These are phyloP conservation scores for Rachycentron canadum DNA, from an alignment of 2,797 vertebrate species.

Conservation along the genomic window DNA sequence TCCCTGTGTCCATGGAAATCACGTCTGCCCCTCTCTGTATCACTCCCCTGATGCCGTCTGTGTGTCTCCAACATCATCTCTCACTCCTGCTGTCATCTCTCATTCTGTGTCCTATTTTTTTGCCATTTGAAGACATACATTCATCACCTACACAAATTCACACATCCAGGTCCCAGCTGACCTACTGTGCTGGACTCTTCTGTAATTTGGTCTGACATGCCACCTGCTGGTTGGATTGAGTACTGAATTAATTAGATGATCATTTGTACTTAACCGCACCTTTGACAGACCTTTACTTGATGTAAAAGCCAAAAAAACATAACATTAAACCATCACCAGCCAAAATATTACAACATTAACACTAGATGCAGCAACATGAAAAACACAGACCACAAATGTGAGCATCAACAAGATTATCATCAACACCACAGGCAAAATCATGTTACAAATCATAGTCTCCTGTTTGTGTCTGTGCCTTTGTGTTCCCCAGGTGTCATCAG, in stretches of 20 bases:
- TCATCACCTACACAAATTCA: conserved; percentile 20
- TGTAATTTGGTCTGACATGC: conserved; percentile 8
- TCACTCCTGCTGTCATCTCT: conserved; percentile 3
- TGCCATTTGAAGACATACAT: conserved; percentile 11
- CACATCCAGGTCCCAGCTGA: background rate
- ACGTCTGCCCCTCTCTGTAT: conserved; percentile 18
- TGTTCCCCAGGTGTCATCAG: conserved; percentile 85
- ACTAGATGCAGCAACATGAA: background rate
- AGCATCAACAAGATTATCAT: background rate
- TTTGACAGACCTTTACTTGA: background rate
- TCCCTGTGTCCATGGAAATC: conserved; percentile 36
- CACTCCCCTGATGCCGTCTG: conserved; percentile 3
- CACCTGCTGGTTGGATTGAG: conserved; percentile 63
- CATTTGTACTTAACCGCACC: background rate
- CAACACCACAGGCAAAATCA: background rate
- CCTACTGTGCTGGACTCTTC: background rate
- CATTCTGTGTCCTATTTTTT: background rate
- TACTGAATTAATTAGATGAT: conserved; percentile 27
- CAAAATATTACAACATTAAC: background rate
- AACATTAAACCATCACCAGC: background rate
- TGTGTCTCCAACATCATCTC: conserved; percentile 24
- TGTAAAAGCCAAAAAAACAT: background rate
- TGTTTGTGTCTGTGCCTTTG: background rate
- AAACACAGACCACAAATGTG: background rate
- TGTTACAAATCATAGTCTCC: too few species aligned